Evolutionary conservation across 2,888 invertebrate genomes (phyloP), one percentile per base, ranked within the genome.

Genomic region (Caenorhabditis angaria): DNA sequence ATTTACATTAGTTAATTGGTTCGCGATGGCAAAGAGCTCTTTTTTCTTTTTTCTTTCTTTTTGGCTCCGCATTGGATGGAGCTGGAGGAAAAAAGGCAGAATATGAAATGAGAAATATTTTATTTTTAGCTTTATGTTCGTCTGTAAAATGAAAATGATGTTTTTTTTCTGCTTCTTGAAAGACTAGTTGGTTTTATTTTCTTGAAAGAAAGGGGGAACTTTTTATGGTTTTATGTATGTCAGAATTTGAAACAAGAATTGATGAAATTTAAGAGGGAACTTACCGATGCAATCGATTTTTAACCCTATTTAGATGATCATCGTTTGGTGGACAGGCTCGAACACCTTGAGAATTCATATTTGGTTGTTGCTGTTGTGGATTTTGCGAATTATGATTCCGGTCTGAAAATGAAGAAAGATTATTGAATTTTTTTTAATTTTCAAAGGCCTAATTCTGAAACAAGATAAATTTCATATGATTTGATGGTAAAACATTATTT

Each of bases 201-300:
- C 41, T 41, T 18, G 41, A 41, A 32, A 48, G 48, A 48, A 20
- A 48, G 8, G 20, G n/a, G 18, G 10, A n/a, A 48, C 5, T 14
- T 48, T n/a, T n/a, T n/a, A n/a, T n/a, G n/a, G n/a, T n/a, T n/a
- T n/a, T n/a, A n/a, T n/a, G n/a, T n/a, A n/a, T n/a, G n/a, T n/a
- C n/a, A n/a, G n/a, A n/a, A n/a, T n/a, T n/a, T n/a, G n/a, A n/a
- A n/a, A n/a, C n/a, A n/a, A n/a, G n/a, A n/a, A n/a, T n/a, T n/a
- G n/a, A n/a, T n/a, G n/a, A n/a, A n/a, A n/a, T n/a, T n/a, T n/a
- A n/a, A n/a, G n/a, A n/a, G 51, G 8, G 6, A 24, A 56, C 14
- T 56, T 20, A 74, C 74, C 74, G 59, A 60, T 74, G 74, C 57
- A 74, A 53, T 48, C 74, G 65, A 66, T 74, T 74, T 62, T 74